phyloP scores from a whole-genome alignment of 2,113 vertebrate species.

The Sylvietta virens region DNA sequence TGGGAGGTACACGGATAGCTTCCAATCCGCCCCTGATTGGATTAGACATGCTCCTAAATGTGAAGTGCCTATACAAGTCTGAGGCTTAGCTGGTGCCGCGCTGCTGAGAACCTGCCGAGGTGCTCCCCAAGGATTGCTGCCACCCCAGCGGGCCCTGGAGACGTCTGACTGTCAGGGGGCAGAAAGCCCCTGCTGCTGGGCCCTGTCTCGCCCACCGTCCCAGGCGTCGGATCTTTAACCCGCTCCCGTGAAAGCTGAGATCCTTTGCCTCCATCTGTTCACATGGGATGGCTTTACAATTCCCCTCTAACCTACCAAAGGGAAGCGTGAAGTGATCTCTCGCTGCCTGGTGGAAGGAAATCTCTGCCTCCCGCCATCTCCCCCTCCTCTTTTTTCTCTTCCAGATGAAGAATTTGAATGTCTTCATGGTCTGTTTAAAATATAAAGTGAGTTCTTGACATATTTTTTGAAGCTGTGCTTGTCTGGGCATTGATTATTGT shows the following conservation, averaged over 20 bases:
- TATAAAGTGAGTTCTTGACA: slow-evolving; percentile 31
- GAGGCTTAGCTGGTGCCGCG: slow-evolving; percentile 60
- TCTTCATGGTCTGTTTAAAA: slow-evolving; percentile 50
- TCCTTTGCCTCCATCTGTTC: slow-evolving; percentile 66
- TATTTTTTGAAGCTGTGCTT: slow-evolving; percentile 8
- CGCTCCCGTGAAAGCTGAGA: slow-evolving; percentile 63
- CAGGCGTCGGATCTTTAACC: slow-evolving; percentile 47
- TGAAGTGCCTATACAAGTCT: slow-evolving; percentile 69
- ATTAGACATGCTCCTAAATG: slow-evolving; percentile 82
- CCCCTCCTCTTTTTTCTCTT: background rate
- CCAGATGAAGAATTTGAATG: slow-evolving; percentile 7
- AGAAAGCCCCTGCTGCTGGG: slow-evolving; percentile 42
- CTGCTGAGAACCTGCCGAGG: slow-evolving; percentile 67
- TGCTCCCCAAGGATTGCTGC: slow-evolving; percentile 52
- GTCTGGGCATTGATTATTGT: slow-evolving; percentile 7
- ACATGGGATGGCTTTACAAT: slow-evolving; percentile 56
- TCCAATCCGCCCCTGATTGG: slow-evolving; percentile 76
- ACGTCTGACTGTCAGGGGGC: slow-evolving; percentile 44
- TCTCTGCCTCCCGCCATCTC: background rate
- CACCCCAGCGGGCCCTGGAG: slow-evolving; percentile 61
- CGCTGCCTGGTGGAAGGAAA: slow-evolving; percentile 56
- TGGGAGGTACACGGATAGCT: slow-evolving; percentile 77
- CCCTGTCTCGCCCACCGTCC: slow-evolving; percentile 26
- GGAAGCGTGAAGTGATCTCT: slow-evolving; percentile 55
- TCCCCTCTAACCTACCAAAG: slow-evolving; percentile 41